Evolutionary conservation across 2,888 invertebrate species (phyloP).

Genomic region (Erebia ligea): DNA sequence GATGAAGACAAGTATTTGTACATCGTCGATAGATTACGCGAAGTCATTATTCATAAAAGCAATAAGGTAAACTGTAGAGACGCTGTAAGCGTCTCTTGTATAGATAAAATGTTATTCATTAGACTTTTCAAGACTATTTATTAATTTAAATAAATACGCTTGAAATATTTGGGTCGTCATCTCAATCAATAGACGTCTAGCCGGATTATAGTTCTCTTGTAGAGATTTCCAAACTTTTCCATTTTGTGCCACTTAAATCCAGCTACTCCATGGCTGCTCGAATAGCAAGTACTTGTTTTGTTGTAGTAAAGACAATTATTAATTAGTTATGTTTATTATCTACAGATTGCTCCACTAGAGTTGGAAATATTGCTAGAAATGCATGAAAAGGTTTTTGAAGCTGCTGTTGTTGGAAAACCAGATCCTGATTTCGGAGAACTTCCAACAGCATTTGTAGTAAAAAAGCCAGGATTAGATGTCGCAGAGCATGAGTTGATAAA

Average conservation of each 20-base stretch:
- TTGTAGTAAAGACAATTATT: not conserved
- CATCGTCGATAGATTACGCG: constrained; percentile 52
- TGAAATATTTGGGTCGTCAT: too few relatives aligned
- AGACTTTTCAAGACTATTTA: not conserved
- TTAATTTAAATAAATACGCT: not conserved
- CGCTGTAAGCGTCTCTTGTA: too few relatives aligned
- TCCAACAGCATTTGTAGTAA: constrained; percentile 89
- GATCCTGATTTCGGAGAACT: constrained; percentile 87
- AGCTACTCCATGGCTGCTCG: too few relatives aligned
- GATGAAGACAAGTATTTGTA: constrained; percentile 52
- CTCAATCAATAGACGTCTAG: too few relatives aligned
- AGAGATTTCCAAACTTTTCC: too few relatives aligned
- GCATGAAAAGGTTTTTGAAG: constrained; percentile 87
- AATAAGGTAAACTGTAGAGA: not conserved
- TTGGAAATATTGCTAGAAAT: constrained; percentile 88
- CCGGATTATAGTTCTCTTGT: too few relatives aligned
- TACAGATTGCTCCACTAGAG: constrained; percentile 90
- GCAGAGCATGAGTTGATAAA: constrained; percentile 47
- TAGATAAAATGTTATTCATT: too few relatives aligned
- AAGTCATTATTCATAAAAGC: constrained; percentile 43
- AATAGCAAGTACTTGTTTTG: not conserved
- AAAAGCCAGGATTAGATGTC: constrained; percentile 75
- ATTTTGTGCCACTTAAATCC: too few relatives aligned
- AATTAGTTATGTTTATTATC: not conserved
- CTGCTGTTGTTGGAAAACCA: constrained; percentile 90